Base-by-base conservation (phyloP, 2,888 invertebrate species). In the Xylota segnis region DNA sequence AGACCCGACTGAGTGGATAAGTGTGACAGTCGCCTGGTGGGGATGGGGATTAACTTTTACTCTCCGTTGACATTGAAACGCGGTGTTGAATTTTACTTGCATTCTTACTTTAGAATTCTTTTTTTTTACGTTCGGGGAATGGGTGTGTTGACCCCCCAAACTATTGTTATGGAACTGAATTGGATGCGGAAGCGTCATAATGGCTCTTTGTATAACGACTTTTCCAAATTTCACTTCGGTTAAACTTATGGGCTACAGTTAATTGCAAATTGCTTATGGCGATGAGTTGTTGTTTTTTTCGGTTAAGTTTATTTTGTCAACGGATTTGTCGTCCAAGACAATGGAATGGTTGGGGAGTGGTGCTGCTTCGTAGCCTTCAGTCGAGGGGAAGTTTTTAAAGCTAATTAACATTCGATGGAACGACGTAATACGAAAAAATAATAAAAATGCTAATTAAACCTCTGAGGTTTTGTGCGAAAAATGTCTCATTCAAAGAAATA, bases 1-100 rank as follows among this genome's bases (percentile, higher is more conserved):
- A 40, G 27, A 61, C 23, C 23, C 66, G 66, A 47, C 32, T 83
- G 59, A 83, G 66, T 83, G 72, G 59, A 71, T 71, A 83, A 72
- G 37, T 72, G 32, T 76, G 58, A 16, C 63, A 40, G 6, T 37
- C 29, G 16, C 18, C 52, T 37, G 52, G 10, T 34, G 27, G 10
- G 9, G 14, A 43, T 34, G 27, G 10, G 9, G 14, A 43, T 6
- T 27, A 52, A 81, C 81, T 75, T 75, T 75, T 68, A 75, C 75
- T 75, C 34, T 81, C 68, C 32, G 14, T 68, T 75, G 56, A 47
- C 61, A 81, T 81, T 81, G 54, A 81, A 74, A 52, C 1, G 52
- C n/a, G 61, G 29, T 43, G 16, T 72, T 43, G 34, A 34, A 14
- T 59, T 71, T 56, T 23, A 16, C 23, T 72, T 37, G 32, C 10